These are phyloP conservation scores for Eristalis arbustorum DNA, from an alignment of 2,888 invertebrate species.

Conservation along the genomic window DNA sequence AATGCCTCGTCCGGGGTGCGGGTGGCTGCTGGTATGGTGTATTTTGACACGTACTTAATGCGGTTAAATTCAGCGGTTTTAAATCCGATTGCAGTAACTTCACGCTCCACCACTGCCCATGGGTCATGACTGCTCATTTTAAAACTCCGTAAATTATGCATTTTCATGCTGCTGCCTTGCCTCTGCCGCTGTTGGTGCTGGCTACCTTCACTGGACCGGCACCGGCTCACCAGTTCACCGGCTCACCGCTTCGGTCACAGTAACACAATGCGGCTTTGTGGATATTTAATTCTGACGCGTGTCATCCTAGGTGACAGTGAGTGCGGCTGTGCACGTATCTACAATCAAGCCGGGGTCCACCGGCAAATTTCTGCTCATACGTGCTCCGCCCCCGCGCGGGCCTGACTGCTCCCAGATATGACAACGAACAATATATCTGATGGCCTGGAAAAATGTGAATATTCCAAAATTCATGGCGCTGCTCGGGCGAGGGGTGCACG, in stretches of 20 bases:
- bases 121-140: conserved; percentile 65
- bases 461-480: conserved; percentile 26
- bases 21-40: conserved; percentile 39
- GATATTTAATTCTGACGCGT: conserved; percentile 66
- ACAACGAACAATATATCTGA: conserved; percentile 63
- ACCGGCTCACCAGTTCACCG: no score
- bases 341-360: conserved; percentile 50
- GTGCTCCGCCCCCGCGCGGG: conserved; percentile 35
- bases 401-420: conserved; percentile 45
- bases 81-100: conserved; percentile 68
- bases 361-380: conserved; percentile 47
- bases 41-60: conserved; percentile 71
- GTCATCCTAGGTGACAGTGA: conserved; percentile 39
- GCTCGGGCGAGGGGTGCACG: background rate
- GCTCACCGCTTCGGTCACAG: conserved; percentile 12
- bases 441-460: conserved; percentile 56
- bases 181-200: background rate
- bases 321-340: conserved; percentile 40
- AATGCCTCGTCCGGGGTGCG: conserved; percentile 5
- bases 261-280: conserved; percentile 61
- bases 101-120: conserved; percentile 64
- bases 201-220: background rate
- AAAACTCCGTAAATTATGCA: conserved; percentile 70
- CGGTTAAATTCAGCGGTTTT: conserved; percentile 70
- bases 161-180: conserved; percentile 42